Percentiles rank a stretch among this genome's conserved stretches.
Evolutionary conservation across 2,888 invertebrate species (phyloP).

Genomic region (Athalia cordata): DNA sequence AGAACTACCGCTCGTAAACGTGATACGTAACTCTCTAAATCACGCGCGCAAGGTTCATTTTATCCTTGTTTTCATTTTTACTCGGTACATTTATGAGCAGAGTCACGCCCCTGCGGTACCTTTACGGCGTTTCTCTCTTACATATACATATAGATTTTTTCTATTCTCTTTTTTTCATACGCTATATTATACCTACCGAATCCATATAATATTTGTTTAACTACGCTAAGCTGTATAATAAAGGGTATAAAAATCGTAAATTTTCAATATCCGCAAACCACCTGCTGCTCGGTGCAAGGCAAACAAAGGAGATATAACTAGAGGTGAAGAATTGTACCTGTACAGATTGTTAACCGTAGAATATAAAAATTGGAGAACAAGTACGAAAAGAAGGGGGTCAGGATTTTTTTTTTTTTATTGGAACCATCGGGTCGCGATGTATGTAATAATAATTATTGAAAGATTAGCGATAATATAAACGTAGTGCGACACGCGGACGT

Average conservation of each 20-base stretch:
- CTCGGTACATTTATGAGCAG: constrained; percentile 33
- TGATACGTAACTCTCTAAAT: constrained; percentile 43
- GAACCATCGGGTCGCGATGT: background rate
- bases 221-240: too few species aligned
- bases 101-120: constrained; percentile 45
- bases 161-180: too few species aligned
- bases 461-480: background rate
- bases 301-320: too few species aligned
- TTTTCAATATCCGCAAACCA: constrained; percentile 35
- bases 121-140: constrained; percentile 14
- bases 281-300: background rate
- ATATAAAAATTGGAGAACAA: too few species aligned
- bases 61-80: constrained; percentile 23
- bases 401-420: background rate
- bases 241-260: background rate
- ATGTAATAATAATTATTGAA: constrained; percentile 11
- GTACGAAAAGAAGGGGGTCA: too few species aligned
- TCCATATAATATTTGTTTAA: too few species aligned
- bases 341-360: too few species aligned
- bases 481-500: too few species aligned
- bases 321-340: too few species aligned
- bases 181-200: too few species aligned
- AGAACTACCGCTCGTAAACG: constrained; percentile 43
- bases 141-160: background rate
- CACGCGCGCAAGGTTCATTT: constrained; percentile 18